phyloP scores from a whole-genome alignment of 2,888 invertebrate species.

The Busseola fusca region DNA sequence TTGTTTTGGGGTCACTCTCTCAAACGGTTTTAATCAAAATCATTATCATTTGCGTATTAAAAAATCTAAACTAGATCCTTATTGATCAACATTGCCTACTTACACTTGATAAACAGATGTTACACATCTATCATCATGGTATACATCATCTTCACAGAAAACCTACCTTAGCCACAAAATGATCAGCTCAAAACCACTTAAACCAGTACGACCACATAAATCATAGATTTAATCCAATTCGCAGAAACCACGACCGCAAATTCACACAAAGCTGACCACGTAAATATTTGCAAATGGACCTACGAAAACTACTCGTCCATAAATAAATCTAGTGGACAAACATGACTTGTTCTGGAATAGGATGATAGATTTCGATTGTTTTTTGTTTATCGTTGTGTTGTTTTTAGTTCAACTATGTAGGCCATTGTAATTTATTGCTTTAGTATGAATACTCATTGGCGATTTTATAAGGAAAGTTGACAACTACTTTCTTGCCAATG shows the following conservation, averaged over 20 bases:
- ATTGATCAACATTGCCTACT: neutral
- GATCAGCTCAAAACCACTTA: slow-evolving; percentile 10
- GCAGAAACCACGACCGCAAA: slow-evolving; percentile 1
- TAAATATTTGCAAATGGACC: slow-evolving; percentile 29
- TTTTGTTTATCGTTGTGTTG: slow-evolving; percentile 21
- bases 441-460: neutral
- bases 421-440: slow-evolving; percentile 35
- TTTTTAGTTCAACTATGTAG: slow-evolving; percentile 1
- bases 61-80: neutral
- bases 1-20: neutral
- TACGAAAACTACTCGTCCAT: slow-evolving; percentile 33
- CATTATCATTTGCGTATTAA: neutral
- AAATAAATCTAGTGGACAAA: slow-evolving; percentile 47
- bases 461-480: neutral
- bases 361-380: slow-evolving; percentile 52
- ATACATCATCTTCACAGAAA: neutral
- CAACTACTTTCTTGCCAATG: neutral
- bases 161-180: neutral
- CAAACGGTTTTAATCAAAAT: neutral
- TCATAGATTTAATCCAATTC: slow-evolving; percentile 18
- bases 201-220: slow-evolving; percentile 1
- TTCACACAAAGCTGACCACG: slow-evolving; percentile 19
- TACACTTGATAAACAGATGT: neutral
- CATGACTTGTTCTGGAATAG: slow-evolving; percentile 26
- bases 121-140: neutral